Evolutionary conservation across 2,888 invertebrate species (phyloP), one percentile per base, ranked within the genome.

Genomic region (Drosophila paranaensis): DNA sequence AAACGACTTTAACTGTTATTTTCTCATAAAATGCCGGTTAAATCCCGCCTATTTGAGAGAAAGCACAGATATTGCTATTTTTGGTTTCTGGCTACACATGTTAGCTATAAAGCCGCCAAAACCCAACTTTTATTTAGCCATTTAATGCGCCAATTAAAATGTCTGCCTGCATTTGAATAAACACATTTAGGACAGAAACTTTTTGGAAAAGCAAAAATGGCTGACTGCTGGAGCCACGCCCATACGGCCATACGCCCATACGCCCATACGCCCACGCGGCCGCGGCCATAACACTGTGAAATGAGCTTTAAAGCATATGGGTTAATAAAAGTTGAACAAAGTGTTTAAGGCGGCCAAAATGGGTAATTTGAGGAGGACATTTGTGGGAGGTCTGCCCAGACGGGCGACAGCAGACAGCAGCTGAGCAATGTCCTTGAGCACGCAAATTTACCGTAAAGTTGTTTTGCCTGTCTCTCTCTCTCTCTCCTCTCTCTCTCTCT

Each of bases 391-490:
- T 20, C 2, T 20, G 20, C 16, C 33, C n/a, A 13, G 16, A 13
- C 4, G 10, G 10, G 2, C n/a, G 10, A 16, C 16, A 50, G 30
- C 45, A 16, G 33, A 14, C 35, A 14, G 27, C 42, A 20, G 37
- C 46, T 60, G 35, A 50, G 60, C 30, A 13, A 55, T 54, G 54
- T 72, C 56, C 73, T 69, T 77, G 77, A 40, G 55, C 53, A 65
- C 39, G 61, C 69, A 76, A 69, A 76, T 76, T 76, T 68, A 72
- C 58, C 77, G 76, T 76, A 40, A 76, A 65, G 58, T 62, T 76
- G 68, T 60, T 35, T 50, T 62, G 48, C 60, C 51, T 61, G 56
- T 67, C 71, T 67, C 63, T 50, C 51, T 37, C 20, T 20, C 20
- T 20, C 20, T 20, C 20, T 20, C 20, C 20, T 20, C 20, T 20